Base-by-base conservation (phyloP, 2,888 invertebrate species). In the Kryphioiulus occultus region DNA sequence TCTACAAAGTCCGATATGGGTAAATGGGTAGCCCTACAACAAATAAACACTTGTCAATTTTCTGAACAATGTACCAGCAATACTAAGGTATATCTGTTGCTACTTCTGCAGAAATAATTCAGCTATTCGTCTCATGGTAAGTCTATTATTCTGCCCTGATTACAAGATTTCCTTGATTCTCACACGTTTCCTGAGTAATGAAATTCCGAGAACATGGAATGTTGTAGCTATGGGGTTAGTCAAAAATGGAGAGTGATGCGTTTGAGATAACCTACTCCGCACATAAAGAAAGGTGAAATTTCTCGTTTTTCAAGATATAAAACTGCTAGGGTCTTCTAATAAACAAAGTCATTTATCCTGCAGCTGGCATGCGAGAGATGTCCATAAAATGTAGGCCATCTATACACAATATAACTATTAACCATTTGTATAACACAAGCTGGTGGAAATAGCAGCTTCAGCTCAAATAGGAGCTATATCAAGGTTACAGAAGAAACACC, bases 341-440 rank as follows among this genome's bases (percentile, higher is more conserved):
- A 68, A 68, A 68, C n/a, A 68, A 68, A 68, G 68, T 26, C 26
- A 12, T 68, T 26, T 68, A 68, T 68, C 68, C 68, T n/a, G 26
- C 68, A 68, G 68, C 68, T 68, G 68, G 68, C 68, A 68, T 68
- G 68, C 68, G 68, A 26, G 68, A 68, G 68, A 68, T 68, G 68
- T 4, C n/a, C 68, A 68, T 26, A n/a, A 68, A 68, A 68, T 68
- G 26, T 68, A 68, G 68, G 68, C 26, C 68, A 68, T 68, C 26
- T 26, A 9, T 9, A 44, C 2, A 68, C 12, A 26, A 26, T 26
- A 68, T 68, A 68, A 26, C 68, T 26, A 68, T 26, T 68, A 68
- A 68, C 68, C 10, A 68, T 68, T 68, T 26, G 68, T 68, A 26
- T 26, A 10, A 68, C 7, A 10, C 1, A 26, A 68, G n/a, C 26